Conservation (phyloP, 1,140 invertebrate species). For the Pygmarrhopalites habei region DNA sequence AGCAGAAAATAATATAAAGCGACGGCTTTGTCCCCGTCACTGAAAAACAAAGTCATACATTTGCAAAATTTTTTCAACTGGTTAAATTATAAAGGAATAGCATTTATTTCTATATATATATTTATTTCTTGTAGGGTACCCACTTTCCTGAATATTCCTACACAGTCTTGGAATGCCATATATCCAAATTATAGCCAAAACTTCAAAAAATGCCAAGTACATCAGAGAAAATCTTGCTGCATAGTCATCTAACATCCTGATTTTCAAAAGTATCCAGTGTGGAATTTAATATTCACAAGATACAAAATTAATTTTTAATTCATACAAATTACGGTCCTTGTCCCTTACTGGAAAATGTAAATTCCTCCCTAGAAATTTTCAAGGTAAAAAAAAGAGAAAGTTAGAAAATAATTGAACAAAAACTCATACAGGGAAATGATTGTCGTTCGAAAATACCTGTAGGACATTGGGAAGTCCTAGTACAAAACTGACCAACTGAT, state of each 20-base stretch:
- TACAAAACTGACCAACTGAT: constrained; percentile 73
- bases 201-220: constrained; percentile 85
- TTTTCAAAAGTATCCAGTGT: too few species aligned
- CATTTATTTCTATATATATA: too few species aligned
- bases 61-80: too few species aligned
- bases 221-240: constrained; percentile 83
- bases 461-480: constrained; percentile 78
- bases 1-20: constrained; percentile 74
- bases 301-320: too few species aligned
- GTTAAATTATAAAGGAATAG: too few species aligned
- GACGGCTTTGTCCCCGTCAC: constrained; percentile 74
- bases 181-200: constrained; percentile 81
- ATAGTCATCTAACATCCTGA: constrained; percentile 89
- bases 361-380: constrained; percentile 79
- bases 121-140: too few species aligned
- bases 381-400: too few species aligned
- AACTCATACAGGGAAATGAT: too few species aligned
- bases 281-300: too few species aligned
- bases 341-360: constrained; percentile 84
- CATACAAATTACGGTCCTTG: too few species aligned
- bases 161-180: constrained; percentile 76
- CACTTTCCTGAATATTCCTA: constrained; percentile 74
- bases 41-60: too few species aligned
- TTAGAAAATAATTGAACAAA: too few species aligned
- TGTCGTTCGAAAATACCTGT: constrained; percentile 58